Base-by-base conservation (phyloP, 2,113 vertebrate genomes). In the Cercocebus atys region DNA sequence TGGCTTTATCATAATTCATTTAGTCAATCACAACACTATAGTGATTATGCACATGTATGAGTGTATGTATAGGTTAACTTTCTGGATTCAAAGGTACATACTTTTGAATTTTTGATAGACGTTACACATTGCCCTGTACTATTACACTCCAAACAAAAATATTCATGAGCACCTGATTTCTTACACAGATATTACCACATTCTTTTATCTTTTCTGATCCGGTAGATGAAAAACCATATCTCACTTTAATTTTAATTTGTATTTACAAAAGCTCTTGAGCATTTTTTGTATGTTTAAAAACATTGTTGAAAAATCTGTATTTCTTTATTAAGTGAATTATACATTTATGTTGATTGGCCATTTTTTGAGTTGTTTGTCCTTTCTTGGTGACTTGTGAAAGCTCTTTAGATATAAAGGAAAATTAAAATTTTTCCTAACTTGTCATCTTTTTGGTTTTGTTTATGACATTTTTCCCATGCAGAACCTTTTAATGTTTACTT, bases 211-310 rank as follows among this genome's bases (percentile, higher is more conserved):
- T 89, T 64, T 45, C 32, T 76, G 32, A 73, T 88, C n/a, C 92
- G 7, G 8, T 92, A 88, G 43, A 79, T 79, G 72, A 94, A 96
- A n/a, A 61, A n/a, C 92, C 40, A 5, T 64, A 23, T 94, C 52
- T 92, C 50, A 78, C 9, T 72, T 27, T 72, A 52, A 55, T 73
- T 83, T 92, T 55, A 88, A 84, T 61, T 92, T 68, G 32, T 6
- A 25, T 88, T 91, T 35, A 38, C n/a, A 13, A 87, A 76, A 87
- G 25, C 47, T 38, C 47, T 75, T 59, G 38, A 57, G 10, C 47
- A 81, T 75, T 84, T 76, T 88, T 94, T 12, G 57, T 88, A 40
- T 13, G 32, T 81, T 94, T 59, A 59, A 96, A 75, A 83, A 82
- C 40, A 57, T 68, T 82, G 16, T 88, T 92, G 40, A 70, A 70